phyloP scores from a whole-genome alignment of 2,888 invertebrate genomes.

The Drosophila robusta region DNA sequence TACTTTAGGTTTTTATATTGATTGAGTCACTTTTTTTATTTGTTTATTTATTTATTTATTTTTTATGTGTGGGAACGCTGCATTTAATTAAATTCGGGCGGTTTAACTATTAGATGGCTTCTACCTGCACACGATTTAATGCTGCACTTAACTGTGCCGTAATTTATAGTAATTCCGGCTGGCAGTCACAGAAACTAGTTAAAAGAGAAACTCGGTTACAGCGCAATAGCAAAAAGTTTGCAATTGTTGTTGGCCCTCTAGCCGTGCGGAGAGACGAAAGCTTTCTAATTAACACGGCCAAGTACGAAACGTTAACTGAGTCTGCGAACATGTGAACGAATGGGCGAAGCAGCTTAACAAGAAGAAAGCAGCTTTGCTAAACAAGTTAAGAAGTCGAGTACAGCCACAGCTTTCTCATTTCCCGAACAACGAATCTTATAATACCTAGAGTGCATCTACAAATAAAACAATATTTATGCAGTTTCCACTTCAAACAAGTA shows the following conservation, averaged over 20 bases:
- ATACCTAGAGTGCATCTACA: background rate
- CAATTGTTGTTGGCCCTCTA: conserved; percentile 14
- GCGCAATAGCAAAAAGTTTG: conserved; percentile 22
- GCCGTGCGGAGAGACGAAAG: conserved; percentile 31
- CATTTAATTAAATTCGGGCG: conserved; percentile 35
- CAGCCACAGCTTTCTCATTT: background rate
- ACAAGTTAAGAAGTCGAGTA: background rate
- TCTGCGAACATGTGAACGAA: background rate
- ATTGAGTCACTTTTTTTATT: conserved; percentile 28
- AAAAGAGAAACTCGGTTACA: conserved; percentile 7
- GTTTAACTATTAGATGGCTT: conserved; percentile 33
- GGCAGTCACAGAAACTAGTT: conserved; percentile 23
- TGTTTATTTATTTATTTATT: background rate
- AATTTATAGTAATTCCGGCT: conserved; percentile 11
- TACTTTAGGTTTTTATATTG: conserved; percentile 14
- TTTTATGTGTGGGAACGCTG: background rate
- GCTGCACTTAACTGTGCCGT: conserved; percentile 1
- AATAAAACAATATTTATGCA: background rate
- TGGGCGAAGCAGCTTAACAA: background rate
- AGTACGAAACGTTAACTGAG: conserved; percentile 4
- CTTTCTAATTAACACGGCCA: conserved; percentile 37
- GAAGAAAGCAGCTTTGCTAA: background rate
- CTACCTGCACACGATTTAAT: conserved; percentile 35
- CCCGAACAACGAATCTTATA: background rate
- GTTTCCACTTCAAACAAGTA: background rate